phyloP scores from a whole-genome alignment of 2,888 invertebrate genomes.

The Hirtodrosophila trivittata region DNA sequence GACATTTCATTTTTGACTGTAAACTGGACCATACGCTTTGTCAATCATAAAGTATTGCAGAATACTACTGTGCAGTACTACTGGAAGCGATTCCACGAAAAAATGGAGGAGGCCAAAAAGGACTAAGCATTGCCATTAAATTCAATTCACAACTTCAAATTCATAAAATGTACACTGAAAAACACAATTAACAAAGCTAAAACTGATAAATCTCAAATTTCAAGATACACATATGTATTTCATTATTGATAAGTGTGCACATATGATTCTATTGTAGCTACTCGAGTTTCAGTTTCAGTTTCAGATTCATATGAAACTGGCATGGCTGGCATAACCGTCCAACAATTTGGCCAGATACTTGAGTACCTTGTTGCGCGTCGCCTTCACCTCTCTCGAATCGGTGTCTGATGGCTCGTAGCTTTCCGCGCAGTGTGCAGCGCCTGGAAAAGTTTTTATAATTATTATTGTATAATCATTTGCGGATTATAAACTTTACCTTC shows the following conservation, averaged over 20 bases:
- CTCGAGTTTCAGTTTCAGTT: slow-evolving; percentile 1
- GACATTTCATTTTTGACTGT: slow-evolving; percentile 64
- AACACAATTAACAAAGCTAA: slow-evolving; percentile 25
- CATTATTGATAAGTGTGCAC: too few species aligned
- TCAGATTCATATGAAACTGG: slow-evolving; percentile 34
- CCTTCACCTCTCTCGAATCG: slow-evolving; percentile 88
- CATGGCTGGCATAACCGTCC: slow-evolving; percentile 46
- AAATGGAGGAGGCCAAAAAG: slow-evolving; percentile 77
- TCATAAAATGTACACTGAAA: slow-evolving; percentile 9
- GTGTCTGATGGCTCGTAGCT: slow-evolving; percentile 91
- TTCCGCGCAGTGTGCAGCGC: slow-evolving; percentile 97
- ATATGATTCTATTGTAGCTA: too few species aligned
- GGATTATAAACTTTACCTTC: too few species aligned
- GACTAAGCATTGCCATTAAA: slow-evolving; percentile 35
- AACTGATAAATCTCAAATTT: slow-evolving; percentile 47
- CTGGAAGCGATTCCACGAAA: slow-evolving; percentile 74
- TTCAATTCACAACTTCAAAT: background rate
- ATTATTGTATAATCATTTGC: too few species aligned
- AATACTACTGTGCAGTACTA: slow-evolving; percentile 63
- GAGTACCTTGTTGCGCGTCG: slow-evolving; percentile 87
- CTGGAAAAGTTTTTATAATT: slow-evolving; percentile 84
- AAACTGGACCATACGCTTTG: slow-evolving; percentile 52
- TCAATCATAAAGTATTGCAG: slow-evolving; percentile 61
- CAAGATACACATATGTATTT: slow-evolving; percentile 7
- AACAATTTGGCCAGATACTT: slow-evolving; percentile 69